Evolutionary conservation across 2,888 invertebrate species (phyloP).

Genomic region (Spilosoma lubricipeda): DNA sequence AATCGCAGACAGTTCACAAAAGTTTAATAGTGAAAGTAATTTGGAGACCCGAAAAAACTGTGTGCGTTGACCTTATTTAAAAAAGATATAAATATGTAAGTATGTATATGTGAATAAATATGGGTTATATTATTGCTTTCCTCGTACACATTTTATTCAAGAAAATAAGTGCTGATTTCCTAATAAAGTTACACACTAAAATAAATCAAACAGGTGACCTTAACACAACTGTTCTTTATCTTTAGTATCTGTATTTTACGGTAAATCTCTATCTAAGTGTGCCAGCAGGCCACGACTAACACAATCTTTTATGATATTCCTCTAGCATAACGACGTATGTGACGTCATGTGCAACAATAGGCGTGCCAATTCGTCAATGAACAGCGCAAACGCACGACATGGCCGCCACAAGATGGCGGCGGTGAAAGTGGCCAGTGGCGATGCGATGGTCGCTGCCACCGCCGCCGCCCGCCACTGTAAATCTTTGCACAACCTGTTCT

Average conservation of each 20-base stretch:
- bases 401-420: conserved; percentile 78
- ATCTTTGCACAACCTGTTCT: conserved; percentile 66
- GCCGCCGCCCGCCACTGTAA: conserved; percentile 50
- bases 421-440: conserved; percentile 81
- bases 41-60: not conserved
- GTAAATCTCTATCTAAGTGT: conserved; percentile 17
- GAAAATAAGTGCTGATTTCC: not conserved
- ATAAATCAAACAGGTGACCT: not conserved
- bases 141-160: not conserved
- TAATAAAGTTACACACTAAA: not conserved
- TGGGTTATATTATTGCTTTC: not conserved
- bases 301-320: conserved; percentile 31
- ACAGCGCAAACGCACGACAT: conserved; percentile 66
- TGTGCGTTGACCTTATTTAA: not conserved
- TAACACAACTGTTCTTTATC: not conserved
- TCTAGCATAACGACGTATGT: conserved; percentile 56
- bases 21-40: conserved; percentile 1
- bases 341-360: conserved; percentile 66
- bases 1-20: not conserved
- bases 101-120: not conserved
- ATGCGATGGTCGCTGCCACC: conserved; percentile 60
- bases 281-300: conserved; percentile 21
- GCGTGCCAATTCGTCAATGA: conserved; percentile 73
- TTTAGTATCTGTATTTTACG: conserved; percentile 22
- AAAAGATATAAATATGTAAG: not conserved